Evolutionary conservation across 2,113 vertebrate species (phyloP), one percentile per base, ranked within the genome.

Genomic region (Mormyrus lacerda): DNA sequence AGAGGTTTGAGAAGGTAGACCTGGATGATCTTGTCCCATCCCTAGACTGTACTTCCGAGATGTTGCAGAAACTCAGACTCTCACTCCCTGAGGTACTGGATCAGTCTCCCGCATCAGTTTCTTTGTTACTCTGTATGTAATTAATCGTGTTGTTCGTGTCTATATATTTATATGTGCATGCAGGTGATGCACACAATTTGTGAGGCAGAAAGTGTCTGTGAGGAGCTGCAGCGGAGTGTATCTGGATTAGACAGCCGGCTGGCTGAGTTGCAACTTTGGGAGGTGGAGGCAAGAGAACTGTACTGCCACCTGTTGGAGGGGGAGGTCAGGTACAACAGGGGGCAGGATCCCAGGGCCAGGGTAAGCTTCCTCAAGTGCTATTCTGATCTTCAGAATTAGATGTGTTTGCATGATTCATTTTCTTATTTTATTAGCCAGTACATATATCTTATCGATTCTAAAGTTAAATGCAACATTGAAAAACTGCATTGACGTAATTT

Each of bases 201-300:
- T 42, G 93, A 95, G 90, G 93, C 95, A 3, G 93, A 95, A 48
- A 93, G 95, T 91, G 91, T 95, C 39, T 96, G 95, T 90, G 89
- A 92, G 45, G 95, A 95, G 91, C 90, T 96, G 90, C 95, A 95
- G 89, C 93, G 93, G 61, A 94, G 93, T 53, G 92, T 95, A 9
- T 94, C 92, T 0, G 94, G 95, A 35, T 91, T 96, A 88, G 94
- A 96, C 86, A 90, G 92, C 5, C 95, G 95, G n/a, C 88, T 96
- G 89, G 95, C 95, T 48, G 96, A 96, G 90, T 94, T 96, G 35
- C 90, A 94, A n/a, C 94, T 93, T 88, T 96, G 96, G 95, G 95
- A 96, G 86, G 89, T 88, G 0, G 95, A 96, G 73, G 94, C 95
- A 88, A 92, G 94, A 76, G 95, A 95, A 42, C 90, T 95, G 2